Percentiles rank a stretch among this genome's conserved stretches.
phyloP scores from a whole-genome alignment of 2,797 vertebrate species.

The Champsocephalus gunnari region DNA sequence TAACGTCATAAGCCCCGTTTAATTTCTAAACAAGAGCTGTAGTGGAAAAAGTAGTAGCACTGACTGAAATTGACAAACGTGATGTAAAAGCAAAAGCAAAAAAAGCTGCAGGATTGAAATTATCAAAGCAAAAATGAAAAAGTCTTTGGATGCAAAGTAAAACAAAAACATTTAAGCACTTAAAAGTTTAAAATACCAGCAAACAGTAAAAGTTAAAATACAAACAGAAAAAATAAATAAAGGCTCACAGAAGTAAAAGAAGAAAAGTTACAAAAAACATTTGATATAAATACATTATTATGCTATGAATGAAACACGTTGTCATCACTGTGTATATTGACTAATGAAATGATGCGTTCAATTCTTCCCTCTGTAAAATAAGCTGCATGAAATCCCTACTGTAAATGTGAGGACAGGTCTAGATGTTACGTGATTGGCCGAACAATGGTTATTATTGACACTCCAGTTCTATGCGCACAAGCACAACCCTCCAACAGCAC shows the following conservation, averaged over 20 bases:
- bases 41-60: constrained; percentile 37
- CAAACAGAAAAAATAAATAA: constrained; percentile 58
- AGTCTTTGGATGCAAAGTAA: constrained; percentile 62
- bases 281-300: constrained; percentile 58
- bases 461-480: constrained; percentile 24
- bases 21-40: constrained; percentile 2
- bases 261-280: constrained; percentile 42
- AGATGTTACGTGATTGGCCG: constrained; percentile 25
- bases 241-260: constrained; percentile 68
- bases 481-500: constrained; percentile 18
- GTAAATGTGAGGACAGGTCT: constrained; percentile 31
- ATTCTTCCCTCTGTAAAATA: constrained; percentile 20
- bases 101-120: constrained; percentile 37
- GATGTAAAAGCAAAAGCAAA: constrained; percentile 22
- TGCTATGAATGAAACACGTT: constrained; percentile 23
- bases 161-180: constrained; percentile 3
- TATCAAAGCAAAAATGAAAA: constrained; percentile 18
- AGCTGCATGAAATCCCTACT: constrained; percentile 44
- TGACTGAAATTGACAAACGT: constrained; percentile 28
- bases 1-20: constrained; percentile 1
- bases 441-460: constrained; percentile 19
- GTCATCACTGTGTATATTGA: constrained; percentile 19
- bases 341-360: constrained; percentile 20
- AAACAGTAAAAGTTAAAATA: constrained; percentile 33
- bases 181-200: constrained; percentile 36